Percentiles rank a stretch among this genome's conserved stretches.
These are phyloP conservation scores for Sceliomorpha sp. DNA, from an alignment of 2,888 invertebrate species.

Conservation along the genomic window DNA sequence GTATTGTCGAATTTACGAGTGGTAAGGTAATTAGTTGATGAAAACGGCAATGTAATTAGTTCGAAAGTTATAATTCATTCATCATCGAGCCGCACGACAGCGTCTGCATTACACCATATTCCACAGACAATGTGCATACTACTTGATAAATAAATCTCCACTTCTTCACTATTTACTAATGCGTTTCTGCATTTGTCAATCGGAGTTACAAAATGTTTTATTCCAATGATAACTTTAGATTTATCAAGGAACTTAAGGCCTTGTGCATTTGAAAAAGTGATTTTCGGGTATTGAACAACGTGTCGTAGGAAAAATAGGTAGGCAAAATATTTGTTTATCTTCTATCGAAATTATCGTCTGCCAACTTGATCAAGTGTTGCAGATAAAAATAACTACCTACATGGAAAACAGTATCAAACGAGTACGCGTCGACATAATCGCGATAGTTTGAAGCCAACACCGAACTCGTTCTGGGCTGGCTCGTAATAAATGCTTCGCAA, in stretches of 20 bases:
- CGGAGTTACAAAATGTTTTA: constrained; percentile 14
- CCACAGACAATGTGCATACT: constrained; percentile 18
- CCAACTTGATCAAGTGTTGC: no score
- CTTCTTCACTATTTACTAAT: constrained; percentile 25
- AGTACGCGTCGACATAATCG: constrained; percentile 53
- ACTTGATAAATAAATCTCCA: constrained; percentile 50
- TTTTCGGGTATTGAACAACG: no score
- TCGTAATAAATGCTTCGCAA: constrained; percentile 56
- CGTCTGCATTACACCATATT: constrained; percentile 29
- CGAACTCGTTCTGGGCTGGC: constrained; percentile 24
- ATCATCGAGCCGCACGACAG: constrained; percentile 47
- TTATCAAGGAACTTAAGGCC: not conserved
- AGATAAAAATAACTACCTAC: constrained; percentile 27
- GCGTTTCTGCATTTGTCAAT: constrained; percentile 32
- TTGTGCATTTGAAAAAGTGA: constrained; percentile 1
- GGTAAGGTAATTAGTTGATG: constrained; percentile 46
- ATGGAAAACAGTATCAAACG: constrained; percentile 38
- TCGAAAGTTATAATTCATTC: constrained; percentile 55
- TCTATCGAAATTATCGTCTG: no score
- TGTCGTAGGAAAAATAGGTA: no score
- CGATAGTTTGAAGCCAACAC: constrained; percentile 34
- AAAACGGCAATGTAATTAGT: constrained; percentile 48
- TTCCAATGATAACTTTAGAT: no score
- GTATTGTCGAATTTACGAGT: constrained; percentile 47
- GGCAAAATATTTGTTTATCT: not conserved